Evolutionary conservation across 2,113 vertebrate genomes (phyloP).

Genomic region (Herpetotheres cachinnans): DNA sequence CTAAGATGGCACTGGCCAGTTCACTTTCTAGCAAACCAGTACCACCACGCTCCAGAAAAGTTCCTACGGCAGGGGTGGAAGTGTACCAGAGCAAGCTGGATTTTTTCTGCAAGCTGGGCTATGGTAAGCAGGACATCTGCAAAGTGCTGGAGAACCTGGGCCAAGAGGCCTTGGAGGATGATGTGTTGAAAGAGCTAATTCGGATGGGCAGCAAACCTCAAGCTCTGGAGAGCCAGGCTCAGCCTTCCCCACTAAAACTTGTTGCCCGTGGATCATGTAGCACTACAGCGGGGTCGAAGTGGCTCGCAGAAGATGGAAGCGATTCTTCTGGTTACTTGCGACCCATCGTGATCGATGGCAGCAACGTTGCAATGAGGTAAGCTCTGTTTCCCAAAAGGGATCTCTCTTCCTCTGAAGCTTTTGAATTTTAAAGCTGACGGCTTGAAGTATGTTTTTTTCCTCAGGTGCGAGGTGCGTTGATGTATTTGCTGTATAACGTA

Average conservation of each 20-base stretch:
- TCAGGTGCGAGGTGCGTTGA: neutral
- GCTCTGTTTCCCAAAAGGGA: neutral
- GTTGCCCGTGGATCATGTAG: conserved; percentile 74
- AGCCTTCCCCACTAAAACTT: conserved; percentile 57
- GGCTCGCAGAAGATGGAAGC: neutral
- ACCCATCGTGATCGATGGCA: conserved; percentile 89
- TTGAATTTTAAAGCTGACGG: neutral
- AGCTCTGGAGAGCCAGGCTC: neutral
- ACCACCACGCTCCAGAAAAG: neutral
- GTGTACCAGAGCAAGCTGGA: conserved; percentile 78
- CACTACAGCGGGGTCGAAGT: neutral
- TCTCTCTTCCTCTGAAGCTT: neutral
- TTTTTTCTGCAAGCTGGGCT: conserved; percentile 89
- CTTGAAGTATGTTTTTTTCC: neutral
- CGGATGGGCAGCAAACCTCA: conserved; percentile 77
- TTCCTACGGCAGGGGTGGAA: conserved; percentile 58
- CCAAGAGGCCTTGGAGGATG: conserved; percentile 84
- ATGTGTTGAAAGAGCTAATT: conserved; percentile 88
- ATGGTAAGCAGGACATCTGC: conserved; percentile 77
- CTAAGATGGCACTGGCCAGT: neutral
- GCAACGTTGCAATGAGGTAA: conserved; percentile 95
- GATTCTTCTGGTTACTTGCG: conserved; percentile 59
- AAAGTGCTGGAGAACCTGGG: conserved; percentile 83
- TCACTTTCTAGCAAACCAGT: neutral
- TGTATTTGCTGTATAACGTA: neutral